phyloP scores from a whole-genome alignment of 2,113 vertebrate species.

The Cepphus grylle region DNA sequence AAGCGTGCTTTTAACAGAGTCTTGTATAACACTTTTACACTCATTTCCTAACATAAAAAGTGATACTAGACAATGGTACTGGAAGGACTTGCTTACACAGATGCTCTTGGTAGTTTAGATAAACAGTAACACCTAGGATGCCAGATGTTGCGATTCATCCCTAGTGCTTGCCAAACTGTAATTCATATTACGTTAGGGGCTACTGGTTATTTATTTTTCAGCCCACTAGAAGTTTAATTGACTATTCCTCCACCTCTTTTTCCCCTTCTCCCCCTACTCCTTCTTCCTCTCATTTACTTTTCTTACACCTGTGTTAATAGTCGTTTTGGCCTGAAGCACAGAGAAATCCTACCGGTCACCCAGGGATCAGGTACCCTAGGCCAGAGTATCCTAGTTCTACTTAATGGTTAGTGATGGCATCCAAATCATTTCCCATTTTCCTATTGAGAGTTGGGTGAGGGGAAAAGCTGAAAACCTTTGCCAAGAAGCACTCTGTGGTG shows the following conservation, averaged over 20 bases:
- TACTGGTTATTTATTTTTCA: slow-evolving; percentile 54
- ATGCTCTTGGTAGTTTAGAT: slow-evolving; percentile 54
- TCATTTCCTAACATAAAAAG: not conserved
- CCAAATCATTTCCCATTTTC: slow-evolving; percentile 65
- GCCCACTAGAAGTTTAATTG: slow-evolving; percentile 10
- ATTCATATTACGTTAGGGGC: slow-evolving; percentile 42
- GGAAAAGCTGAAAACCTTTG: slow-evolving; percentile 52
- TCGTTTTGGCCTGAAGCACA: slow-evolving; percentile 9
- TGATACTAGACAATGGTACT: not conserved
- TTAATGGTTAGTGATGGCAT: slow-evolving; percentile 51
- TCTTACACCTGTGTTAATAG: not conserved
- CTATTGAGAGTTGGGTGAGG: slow-evolving; percentile 49
- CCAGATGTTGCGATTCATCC: slow-evolving; percentile 67
- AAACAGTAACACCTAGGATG: slow-evolving; percentile 55
- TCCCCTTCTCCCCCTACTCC: not conserved
- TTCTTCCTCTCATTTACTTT: slow-evolving; percentile 1
- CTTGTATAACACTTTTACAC: not conserved
- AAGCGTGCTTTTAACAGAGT: not conserved
- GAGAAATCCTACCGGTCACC: slow-evolving; percentile 2
- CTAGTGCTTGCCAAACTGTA: slow-evolving; percentile 53
- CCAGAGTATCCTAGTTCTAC: slow-evolving; percentile 30
- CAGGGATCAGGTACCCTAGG: slow-evolving; percentile 23
- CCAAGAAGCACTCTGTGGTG: slow-evolving; percentile 64
- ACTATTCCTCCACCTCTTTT: not conserved
- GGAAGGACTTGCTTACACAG: slow-evolving; percentile 52